Evolutionary conservation across 2,888 invertebrate genomes (phyloP).

Genomic region (Polyploca ridens): DNA sequence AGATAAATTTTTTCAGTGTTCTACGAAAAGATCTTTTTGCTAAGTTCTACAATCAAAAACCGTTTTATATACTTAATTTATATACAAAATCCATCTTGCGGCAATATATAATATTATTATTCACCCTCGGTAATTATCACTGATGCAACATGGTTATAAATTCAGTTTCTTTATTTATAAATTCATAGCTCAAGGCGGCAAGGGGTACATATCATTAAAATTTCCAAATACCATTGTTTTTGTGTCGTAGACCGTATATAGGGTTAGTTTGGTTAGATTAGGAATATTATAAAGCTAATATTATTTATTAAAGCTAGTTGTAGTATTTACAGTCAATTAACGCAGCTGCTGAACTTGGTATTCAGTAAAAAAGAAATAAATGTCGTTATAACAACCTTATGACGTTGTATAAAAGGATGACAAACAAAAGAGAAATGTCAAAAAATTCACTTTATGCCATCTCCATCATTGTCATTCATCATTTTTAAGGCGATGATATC

Average conservation of each 20-base stretch:
- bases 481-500: too few relatives aligned
- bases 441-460: too few relatives aligned
- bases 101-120: constrained; percentile 48
- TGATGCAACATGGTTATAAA: constrained; percentile 72
- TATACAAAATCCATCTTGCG: constrained; percentile 39
- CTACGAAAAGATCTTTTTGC: too few relatives aligned
- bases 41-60: too few relatives aligned
- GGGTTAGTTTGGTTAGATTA: constrained; percentile 37
- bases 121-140: constrained; percentile 60
- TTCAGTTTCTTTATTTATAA: constrained; percentile 73
- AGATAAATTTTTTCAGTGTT: too few relatives aligned
- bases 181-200: constrained; percentile 57
- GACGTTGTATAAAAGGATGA: too few relatives aligned
- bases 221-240: constrained; percentile 48
- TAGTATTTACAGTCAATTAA: background rate
- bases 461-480: too few relatives aligned
- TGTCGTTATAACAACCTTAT: too few relatives aligned
- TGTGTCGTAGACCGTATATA: constrained; percentile 17
- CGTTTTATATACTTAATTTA: too few relatives aligned
- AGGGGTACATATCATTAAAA: constrained; percentile 78
- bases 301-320: background rate
- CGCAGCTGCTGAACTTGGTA: too few relatives aligned
- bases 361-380: too few relatives aligned
- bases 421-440: too few relatives aligned
- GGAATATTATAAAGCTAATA: constrained; percentile 10